phyloP scores from a whole-genome alignment of 2,113 vertebrate genomes.

The Centropus unirufus region DNA sequence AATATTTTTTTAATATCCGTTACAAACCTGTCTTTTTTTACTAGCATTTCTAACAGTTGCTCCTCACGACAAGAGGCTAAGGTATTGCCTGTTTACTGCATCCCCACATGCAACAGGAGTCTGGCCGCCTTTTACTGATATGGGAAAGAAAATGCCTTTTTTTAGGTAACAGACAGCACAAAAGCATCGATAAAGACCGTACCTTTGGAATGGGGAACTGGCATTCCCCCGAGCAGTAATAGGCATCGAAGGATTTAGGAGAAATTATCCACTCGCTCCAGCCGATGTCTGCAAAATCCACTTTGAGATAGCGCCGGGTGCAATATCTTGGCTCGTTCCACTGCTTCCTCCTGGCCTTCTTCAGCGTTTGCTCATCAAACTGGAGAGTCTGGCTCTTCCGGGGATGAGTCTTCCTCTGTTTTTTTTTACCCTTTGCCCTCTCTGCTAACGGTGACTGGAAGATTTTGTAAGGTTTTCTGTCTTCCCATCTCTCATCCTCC shows the following conservation, averaged over 20 bases:
- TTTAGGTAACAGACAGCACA: not conserved
- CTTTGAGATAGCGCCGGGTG: constrained; percentile 90
- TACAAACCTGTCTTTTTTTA: constrained; percentile 19
- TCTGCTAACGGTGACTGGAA: constrained; percentile 81
- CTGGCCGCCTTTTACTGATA: not conserved
- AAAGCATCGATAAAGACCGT: not conserved
- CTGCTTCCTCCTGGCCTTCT: constrained; percentile 92
- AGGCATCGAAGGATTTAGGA: constrained; percentile 94
- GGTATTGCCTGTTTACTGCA: not conserved
- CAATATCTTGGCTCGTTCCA: constrained; percentile 92
- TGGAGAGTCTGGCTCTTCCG: constrained; percentile 89
- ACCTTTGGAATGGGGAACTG: constrained; percentile 99
- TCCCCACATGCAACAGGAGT: not conserved
- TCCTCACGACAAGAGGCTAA: not conserved
- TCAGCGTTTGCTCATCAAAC: constrained; percentile 93
- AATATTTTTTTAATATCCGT: not conserved
- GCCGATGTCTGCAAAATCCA: constrained; percentile 97
- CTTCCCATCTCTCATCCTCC: constrained; percentile 80
- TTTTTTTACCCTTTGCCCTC: constrained; percentile 83
- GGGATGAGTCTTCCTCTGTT: constrained; percentile 83
- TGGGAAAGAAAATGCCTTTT: not conserved
- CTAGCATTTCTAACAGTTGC: not conserved
- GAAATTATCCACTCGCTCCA: constrained; percentile 99
- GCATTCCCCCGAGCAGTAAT: constrained; percentile 95
- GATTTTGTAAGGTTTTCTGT: constrained; percentile 82